These are phyloP conservation scores for Stegodyphus mimosarum DNA, from an alignment of 1,140 invertebrate species.

Conservation along the genomic window DNA sequence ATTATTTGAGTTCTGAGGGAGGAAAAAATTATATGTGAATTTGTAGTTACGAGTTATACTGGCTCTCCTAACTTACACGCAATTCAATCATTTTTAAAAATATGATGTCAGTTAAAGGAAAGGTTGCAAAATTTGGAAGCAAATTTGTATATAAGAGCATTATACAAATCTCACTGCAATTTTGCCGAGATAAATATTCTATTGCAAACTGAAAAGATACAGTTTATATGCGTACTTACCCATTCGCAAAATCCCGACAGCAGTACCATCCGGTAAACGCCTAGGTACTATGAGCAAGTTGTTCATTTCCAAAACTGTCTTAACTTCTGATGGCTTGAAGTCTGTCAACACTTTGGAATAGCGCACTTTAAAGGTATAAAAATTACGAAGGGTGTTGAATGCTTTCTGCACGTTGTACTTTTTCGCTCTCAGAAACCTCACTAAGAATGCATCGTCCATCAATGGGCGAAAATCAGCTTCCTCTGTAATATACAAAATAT, in stretches of 20 bases:
- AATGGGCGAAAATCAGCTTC: constrained; percentile 33
- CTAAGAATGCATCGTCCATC: constrained; percentile 30
- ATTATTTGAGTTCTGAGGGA: too few relatives aligned
- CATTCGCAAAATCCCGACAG: neutral
- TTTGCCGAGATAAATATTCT: too few relatives aligned
- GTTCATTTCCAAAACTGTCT: constrained; percentile 3
- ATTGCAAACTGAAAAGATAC: too few relatives aligned
- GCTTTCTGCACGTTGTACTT: constrained; percentile 37
- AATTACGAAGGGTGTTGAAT: constrained; percentile 31
- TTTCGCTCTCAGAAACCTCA: constrained; percentile 43
- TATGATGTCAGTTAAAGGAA: too few relatives aligned
- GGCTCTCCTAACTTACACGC: too few relatives aligned
- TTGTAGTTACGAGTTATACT: too few relatives aligned
- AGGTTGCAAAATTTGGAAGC: too few relatives aligned
- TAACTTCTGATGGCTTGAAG: constrained; percentile 1
- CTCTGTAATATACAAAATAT: neutral
- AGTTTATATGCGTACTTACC: neutral
- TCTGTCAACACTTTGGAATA: constrained; percentile 19
- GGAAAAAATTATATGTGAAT: too few relatives aligned
- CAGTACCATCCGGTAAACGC: neutral
- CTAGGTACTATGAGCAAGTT: neutral
- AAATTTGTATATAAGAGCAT: too few relatives aligned
- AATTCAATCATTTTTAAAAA: too few relatives aligned
- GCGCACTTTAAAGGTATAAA: constrained; percentile 24
- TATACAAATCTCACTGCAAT: too few relatives aligned